phyloP scores from a whole-genome alignment of 2,888 invertebrate genomes.

The Branchipolynoe longqiensis region DNA sequence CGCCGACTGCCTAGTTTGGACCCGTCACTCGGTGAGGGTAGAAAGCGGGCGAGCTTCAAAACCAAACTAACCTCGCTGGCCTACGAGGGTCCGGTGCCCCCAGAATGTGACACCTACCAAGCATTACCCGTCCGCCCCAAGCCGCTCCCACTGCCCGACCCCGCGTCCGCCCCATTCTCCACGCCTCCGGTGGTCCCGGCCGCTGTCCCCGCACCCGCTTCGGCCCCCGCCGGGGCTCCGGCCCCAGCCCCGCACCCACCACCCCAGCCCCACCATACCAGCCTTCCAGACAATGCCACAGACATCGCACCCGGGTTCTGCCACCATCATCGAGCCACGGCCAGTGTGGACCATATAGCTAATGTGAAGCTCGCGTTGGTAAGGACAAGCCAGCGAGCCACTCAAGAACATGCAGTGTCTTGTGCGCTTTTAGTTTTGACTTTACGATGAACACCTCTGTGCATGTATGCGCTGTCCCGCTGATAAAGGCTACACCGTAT shows the following conservation, averaged over 20 bases:
- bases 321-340: neutral
- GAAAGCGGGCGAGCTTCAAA: conserved; percentile 10
- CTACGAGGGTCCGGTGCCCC: neutral
- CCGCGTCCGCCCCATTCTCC: neutral
- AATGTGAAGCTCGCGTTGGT: neutral
- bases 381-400: no score
- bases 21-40: neutral
- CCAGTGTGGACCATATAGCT: conserved; percentile 28
- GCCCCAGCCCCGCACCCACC: neutral
- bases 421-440: neutral
- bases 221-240: neutral
- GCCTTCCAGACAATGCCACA: neutral
- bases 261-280: neutral
- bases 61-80: neutral
- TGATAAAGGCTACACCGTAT: no score
- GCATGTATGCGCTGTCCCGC: no score
- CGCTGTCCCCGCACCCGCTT: neutral
- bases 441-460: neutral
- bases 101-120: neutral
- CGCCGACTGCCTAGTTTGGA: conserved; percentile 37
- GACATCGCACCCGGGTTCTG: neutral
- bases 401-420: neutral
- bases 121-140: neutral
- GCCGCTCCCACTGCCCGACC: neutral
- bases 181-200: neutral